Conservation (phyloP, 2,797 vertebrate species). For the Antrozous pallidus region DNA sequence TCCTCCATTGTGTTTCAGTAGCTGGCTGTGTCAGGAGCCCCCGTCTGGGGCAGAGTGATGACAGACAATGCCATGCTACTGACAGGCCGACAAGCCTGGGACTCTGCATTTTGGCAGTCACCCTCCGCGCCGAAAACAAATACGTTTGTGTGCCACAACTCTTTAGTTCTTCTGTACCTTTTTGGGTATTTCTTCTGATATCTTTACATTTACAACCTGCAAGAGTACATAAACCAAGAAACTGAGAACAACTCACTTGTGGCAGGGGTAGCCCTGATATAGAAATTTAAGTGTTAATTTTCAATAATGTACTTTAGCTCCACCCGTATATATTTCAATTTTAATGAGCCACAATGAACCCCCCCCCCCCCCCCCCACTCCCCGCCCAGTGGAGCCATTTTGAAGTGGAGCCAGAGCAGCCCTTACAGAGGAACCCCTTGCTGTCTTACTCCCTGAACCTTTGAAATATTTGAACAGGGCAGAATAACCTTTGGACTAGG, state of each 20-base stretch:
- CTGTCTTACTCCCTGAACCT: neutral
- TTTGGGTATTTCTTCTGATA: constrained; percentile 88
- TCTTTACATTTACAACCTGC: constrained; percentile 94
- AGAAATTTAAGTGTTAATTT: neutral
- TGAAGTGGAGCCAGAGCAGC: neutral
- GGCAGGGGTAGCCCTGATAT: constrained; percentile 85
- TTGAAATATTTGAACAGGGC: neutral
- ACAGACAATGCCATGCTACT: constrained; percentile 83
- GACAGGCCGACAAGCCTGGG: constrained; percentile 88
- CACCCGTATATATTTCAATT: neutral
- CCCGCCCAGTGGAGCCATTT: neutral
- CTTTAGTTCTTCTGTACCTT: constrained; percentile 90
- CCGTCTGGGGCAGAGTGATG: constrained; percentile 89
- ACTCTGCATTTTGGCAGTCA: constrained; percentile 90
- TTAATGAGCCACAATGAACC: neutral
- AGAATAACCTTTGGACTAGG: neutral
- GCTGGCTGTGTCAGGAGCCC: constrained; percentile 84
- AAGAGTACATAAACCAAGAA: constrained; percentile 90
- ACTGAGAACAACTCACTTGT: constrained; percentile 83
- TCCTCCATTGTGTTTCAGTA: constrained; percentile 89
- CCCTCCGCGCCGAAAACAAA: constrained; percentile 93
- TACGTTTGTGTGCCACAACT: constrained; percentile 87
- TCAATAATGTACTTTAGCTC: neutral
- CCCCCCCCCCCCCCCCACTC: fast-evolving
- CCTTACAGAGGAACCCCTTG: neutral